Percentiles rank a stretch among this genome's conserved stretches.
These are phyloP conservation scores for Corythucha ciliata DNA, from an alignment of 2,888 invertebrate species.

Conservation along the genomic window DNA sequence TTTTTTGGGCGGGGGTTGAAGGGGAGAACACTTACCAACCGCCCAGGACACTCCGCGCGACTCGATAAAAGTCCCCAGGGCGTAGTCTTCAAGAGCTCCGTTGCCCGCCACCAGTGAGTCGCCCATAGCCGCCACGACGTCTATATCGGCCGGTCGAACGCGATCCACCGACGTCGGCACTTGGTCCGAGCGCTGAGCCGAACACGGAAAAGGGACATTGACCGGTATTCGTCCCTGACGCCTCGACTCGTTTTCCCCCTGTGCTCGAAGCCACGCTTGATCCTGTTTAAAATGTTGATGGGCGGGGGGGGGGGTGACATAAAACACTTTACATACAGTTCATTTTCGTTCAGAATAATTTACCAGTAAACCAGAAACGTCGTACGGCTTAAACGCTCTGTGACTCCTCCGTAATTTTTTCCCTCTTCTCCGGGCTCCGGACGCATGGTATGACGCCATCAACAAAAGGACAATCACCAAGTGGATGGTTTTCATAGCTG, in stretches of 20 bases:
- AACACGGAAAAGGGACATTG: slow-evolving; percentile 52
- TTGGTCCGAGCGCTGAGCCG: slow-evolving; percentile 40
- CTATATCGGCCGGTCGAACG: slow-evolving; percentile 59
- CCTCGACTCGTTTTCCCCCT: slow-evolving; percentile 14
- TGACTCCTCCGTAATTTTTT: too few relatives aligned
- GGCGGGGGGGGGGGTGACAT: too few relatives aligned
- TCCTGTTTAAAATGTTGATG: too few relatives aligned
- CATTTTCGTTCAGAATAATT: too few relatives aligned
- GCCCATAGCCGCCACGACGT: slow-evolving; percentile 61
- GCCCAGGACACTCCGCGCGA: slow-evolving; percentile 67
- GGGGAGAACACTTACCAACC: slow-evolving; percentile 51
- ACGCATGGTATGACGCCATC: too few relatives aligned
- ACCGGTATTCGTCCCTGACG: slow-evolving; percentile 33
- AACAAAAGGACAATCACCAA: too few relatives aligned
- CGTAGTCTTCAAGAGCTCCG: slow-evolving; percentile 62
- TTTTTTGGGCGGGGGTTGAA: too few relatives aligned
- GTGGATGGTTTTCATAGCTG: too few relatives aligned
- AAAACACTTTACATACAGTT: too few relatives aligned
- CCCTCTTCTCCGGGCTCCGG: too few relatives aligned
- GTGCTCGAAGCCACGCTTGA: slow-evolving; percentile 16
- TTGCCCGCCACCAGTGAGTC: slow-evolving; percentile 64
- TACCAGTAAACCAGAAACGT: too few relatives aligned
- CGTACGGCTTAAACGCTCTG: too few relatives aligned
- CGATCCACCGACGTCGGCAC: slow-evolving; percentile 56
- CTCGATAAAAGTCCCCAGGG: slow-evolving; percentile 62